Percentiles rank a stretch among this genome's conserved stretches.
Conservation (phyloP, 2,113 vertebrate species). For the Corythoichthys intestinalis region DNA sequence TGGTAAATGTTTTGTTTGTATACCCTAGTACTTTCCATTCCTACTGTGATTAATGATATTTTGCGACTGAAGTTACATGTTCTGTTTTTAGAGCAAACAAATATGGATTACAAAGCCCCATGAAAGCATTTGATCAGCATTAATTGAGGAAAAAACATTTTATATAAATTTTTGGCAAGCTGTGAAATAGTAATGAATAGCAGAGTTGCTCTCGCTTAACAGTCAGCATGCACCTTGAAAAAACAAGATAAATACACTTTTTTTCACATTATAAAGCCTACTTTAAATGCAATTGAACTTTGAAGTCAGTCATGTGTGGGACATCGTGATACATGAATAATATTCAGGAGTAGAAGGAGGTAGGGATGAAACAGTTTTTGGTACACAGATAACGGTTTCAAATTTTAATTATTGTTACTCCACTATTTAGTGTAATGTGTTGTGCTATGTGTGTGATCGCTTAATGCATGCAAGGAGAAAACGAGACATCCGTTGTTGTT, state of each 20-base stretch:
- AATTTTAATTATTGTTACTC: neutral
- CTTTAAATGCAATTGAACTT: constrained; percentile 2
- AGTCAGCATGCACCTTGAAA: constrained; percentile 2
- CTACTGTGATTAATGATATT: neutral
- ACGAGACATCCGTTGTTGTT: neutral
- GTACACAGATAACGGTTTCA: neutral
- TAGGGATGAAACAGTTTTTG: constrained; percentile 2
- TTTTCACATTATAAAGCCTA: constrained; percentile 3
- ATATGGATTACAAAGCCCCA: neutral
- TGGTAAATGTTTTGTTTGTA: neutral
- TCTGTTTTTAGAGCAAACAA: neutral
- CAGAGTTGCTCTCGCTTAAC: neutral
- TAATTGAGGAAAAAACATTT: neutral
- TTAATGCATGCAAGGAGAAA: neutral
- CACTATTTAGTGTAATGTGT: neutral
- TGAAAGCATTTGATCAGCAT: neutral
- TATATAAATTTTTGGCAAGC: neutral
- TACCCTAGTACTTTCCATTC: neutral
- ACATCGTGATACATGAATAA: constrained; percentile 10
- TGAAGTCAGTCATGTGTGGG: constrained; percentile 33
- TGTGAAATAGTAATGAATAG: neutral
- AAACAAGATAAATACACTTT: constrained; percentile 6
- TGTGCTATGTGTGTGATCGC: too few relatives aligned
- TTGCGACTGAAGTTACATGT: neutral
- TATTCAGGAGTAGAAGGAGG: neutral